These are phyloP conservation scores for Columba livia DNA, from an alignment of 2,113 vertebrate species.

Conservation along the genomic window DNA sequence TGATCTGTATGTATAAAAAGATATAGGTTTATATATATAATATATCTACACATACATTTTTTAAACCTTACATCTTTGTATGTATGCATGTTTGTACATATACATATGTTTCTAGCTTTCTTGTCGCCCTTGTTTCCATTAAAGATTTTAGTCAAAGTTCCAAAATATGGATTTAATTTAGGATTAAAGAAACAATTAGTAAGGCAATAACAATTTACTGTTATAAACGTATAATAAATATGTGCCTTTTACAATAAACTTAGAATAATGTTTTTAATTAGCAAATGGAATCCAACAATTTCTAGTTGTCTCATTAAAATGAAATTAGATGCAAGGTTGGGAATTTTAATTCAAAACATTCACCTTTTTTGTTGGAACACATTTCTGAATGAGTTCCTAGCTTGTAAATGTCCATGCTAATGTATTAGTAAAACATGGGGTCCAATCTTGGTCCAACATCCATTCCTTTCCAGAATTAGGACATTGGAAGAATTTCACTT, in stretches of 20 bases:
- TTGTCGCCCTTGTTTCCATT: background rate
- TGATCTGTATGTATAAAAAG: background rate
- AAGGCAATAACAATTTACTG: background rate
- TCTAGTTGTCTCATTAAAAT: slow-evolving; percentile 18
- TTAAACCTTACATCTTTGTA: background rate
- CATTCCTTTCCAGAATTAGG: background rate
- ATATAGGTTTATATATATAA: no score
- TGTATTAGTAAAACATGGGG: background rate
- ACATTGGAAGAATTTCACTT: background rate
- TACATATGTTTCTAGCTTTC: background rate
- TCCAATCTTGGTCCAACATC: background rate
- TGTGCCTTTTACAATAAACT: background rate
- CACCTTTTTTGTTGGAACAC: background rate
- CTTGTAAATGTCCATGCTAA: background rate
- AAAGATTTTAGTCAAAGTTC: background rate
- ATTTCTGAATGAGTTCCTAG: background rate
- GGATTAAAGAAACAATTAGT: background rate
- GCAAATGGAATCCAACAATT: background rate
- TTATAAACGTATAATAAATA: background rate
- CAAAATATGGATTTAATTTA: background rate
- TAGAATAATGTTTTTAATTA: slow-evolving; percentile 8
- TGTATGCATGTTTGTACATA: background rate
- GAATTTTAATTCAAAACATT: slow-evolving; percentile 54
- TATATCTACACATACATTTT: background rate
- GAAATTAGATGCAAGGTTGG: background rate